Evolutionary conservation across 1,140 invertebrate species (phyloP).

Genomic region (Drosophila ogumai): DNA sequence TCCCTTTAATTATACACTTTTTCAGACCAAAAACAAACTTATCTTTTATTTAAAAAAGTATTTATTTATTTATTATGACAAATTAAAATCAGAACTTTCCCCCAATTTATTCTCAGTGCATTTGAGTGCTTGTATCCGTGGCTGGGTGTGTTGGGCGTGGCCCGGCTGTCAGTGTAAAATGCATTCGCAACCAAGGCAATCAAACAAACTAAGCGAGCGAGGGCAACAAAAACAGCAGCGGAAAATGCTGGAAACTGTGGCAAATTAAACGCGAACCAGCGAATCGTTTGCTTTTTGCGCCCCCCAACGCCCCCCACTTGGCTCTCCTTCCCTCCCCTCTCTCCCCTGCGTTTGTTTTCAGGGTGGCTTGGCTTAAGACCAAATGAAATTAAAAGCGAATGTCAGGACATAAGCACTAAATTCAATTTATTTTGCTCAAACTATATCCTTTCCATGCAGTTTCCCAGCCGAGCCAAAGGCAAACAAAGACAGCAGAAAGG

Average conservation of each 20-base stretch:
- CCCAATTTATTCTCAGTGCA: not conserved
- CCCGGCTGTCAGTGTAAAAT: constrained; percentile 44
- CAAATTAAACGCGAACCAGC: constrained; percentile 55
- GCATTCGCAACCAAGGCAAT: constrained; percentile 66
- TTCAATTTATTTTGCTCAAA: constrained; percentile 79
- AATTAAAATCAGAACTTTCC: not conserved
- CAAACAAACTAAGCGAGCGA: constrained; percentile 52
- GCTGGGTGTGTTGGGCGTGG: constrained; percentile 10
- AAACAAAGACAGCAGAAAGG: constrained; percentile 12
- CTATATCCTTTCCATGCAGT: constrained; percentile 57
- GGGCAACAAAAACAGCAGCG: constrained; percentile 29
- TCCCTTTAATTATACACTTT: too few species aligned
- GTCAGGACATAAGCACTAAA: constrained; percentile 77
- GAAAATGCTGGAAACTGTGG: constrained; percentile 40
- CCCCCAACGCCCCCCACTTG: not conserved
- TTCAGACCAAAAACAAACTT: too few species aligned
- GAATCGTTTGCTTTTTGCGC: constrained; percentile 33
- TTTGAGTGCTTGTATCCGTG: constrained; percentile 5
- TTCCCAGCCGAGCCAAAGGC: constrained; percentile 41
- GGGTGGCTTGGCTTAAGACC: constrained; percentile 63
- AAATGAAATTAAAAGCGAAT: constrained; percentile 81
- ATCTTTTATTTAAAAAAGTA: too few species aligned
- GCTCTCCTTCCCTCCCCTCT: not conserved
- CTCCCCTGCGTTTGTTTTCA: constrained; percentile 36
- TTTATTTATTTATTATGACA: not conserved